A percentile compares a stretch with the other conserved stretches of the same genome.
Conservation (phyloP, 2,113 vertebrate species). For the Dipodomys merriami region DNA sequence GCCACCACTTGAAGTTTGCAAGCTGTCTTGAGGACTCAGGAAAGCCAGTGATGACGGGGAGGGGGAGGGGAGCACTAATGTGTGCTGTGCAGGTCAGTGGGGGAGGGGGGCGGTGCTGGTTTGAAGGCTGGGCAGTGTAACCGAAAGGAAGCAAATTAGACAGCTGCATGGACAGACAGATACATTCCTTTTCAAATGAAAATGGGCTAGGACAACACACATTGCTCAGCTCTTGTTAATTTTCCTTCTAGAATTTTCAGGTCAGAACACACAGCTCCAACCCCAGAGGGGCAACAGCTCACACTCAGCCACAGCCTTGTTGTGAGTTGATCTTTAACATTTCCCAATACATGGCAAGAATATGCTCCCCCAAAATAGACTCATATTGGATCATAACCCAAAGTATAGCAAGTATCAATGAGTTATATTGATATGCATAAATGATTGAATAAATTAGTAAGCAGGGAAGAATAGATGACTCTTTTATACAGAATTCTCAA, state of each 20-base stretch:
- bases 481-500: background rate
- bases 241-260: background rate
- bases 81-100: too few relatives aligned
- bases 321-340: background rate
- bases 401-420: background rate
- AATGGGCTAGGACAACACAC: background rate
- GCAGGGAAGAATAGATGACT: background rate
- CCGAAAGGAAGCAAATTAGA: background rate
- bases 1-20: background rate
- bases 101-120: too few relatives aligned
- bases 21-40: background rate
- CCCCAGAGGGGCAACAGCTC: background rate
- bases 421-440: background rate
- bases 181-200: slow-evolving; percentile 12
- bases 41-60: background rate
- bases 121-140: background rate
- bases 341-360: background rate
- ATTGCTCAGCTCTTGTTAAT: background rate
- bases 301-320: background rate
- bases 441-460: background rate
- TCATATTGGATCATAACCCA: background rate
- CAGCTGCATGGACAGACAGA: background rate
- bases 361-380: background rate
- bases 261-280: background rate
- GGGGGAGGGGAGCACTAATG: background rate